Conservation (phyloP, 2,888 invertebrate species). For the Xiphydria camelus region DNA sequence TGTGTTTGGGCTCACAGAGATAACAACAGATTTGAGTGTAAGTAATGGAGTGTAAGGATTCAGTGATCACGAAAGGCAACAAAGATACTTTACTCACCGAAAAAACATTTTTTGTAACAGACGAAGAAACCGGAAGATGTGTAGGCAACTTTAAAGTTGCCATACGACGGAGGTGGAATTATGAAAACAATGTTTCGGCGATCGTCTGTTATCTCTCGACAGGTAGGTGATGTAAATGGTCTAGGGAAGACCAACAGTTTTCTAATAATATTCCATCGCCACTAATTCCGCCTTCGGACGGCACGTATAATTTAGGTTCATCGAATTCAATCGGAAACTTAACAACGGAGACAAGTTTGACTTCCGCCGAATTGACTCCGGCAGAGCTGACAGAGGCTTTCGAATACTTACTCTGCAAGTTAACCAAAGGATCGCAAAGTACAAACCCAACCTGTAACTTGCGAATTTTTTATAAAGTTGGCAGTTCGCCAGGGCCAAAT, state of each 20-base stretch:
- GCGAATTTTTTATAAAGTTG: constrained; percentile 77
- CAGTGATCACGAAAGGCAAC: not conserved
- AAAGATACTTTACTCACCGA: not conserved
- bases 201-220: constrained; percentile 82
- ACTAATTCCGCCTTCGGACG: too few species aligned
- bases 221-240: constrained; percentile 56
- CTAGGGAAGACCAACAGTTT: not conserved
- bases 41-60: constrained; percentile 54
- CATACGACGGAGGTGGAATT: constrained; percentile 84
- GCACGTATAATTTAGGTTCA: constrained; percentile 45
- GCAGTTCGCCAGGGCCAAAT: constrained; percentile 59
- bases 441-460: constrained; percentile 69
- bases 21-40: constrained; percentile 86
- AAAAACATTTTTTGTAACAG: constrained; percentile 64
- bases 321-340: constrained; percentile 54
- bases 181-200: constrained; percentile 84
- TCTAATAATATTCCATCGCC: not conserved
- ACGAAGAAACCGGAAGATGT: constrained; percentile 89
- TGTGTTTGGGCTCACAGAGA: constrained; percentile 90
- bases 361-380: constrained; percentile 55
- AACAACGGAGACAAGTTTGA: constrained; percentile 46
- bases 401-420: constrained; percentile 63
- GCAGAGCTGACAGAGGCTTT: constrained; percentile 63
- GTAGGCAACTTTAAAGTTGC: constrained; percentile 81
- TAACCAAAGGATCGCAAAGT: constrained; percentile 60